A percentile compares a stretch with the other conserved stretches of the same genome.
Conservation (phyloP, 2,797 vertebrate species). For the Micropoecilia bifurca region DNA sequence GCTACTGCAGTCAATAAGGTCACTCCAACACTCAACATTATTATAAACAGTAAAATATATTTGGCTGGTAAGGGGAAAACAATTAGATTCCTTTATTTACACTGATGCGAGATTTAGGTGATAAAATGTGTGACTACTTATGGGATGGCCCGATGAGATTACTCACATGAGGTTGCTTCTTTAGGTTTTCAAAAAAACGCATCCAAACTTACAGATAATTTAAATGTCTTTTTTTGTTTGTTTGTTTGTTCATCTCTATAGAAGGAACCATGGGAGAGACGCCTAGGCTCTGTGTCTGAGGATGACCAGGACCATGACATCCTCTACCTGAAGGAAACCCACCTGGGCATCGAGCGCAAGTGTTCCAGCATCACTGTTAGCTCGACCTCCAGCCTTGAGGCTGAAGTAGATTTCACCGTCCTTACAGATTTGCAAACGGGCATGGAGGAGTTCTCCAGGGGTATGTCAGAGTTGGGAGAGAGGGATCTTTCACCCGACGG, state of each 20-base stretch:
- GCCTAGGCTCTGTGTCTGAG: conserved; percentile 85
- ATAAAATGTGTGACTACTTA: neutral
- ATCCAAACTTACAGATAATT: too few species aligned
- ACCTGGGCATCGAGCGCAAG: conserved; percentile 95
- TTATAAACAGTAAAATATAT: neutral
- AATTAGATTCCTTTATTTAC: neutral
- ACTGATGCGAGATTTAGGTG: neutral
- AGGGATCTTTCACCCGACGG: conserved; percentile 86
- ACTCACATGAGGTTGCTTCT: neutral
- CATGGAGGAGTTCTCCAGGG: conserved; percentile 95
- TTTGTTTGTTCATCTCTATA: conserved; percentile 33
- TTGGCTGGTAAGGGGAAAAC: neutral
- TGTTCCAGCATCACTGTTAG: conserved; percentile 98
- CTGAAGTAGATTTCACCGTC: conserved; percentile 96
- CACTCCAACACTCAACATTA: neutral
- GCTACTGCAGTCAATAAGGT: neutral
- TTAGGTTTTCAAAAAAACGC: neutral
- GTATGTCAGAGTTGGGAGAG: conserved; percentile 82
- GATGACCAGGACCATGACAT: conserved; percentile 93
- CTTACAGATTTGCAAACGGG: conserved; percentile 95
- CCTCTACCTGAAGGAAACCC: conserved; percentile 93
- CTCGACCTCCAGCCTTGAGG: conserved; percentile 96
- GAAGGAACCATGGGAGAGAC: conserved; percentile 89
- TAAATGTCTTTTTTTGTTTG: too few species aligned
- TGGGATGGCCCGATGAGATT: neutral